Percentiles rank a stretch among this genome's conserved stretches.
phyloP scores from a whole-genome alignment of 2,888 invertebrate genomes.

The Coremacera marginata region DNA sequence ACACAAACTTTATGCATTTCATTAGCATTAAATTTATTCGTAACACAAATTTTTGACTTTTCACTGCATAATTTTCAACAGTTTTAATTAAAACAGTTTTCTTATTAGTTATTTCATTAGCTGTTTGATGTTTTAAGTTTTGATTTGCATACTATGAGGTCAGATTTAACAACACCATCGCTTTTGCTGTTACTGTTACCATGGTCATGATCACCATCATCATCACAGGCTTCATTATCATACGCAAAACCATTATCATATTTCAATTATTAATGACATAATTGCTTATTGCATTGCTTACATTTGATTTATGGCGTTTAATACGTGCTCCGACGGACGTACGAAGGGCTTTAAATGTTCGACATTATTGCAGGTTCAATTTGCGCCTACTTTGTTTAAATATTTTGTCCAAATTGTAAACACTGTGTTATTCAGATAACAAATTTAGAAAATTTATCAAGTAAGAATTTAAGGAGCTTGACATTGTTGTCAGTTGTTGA shows the following conservation, averaged over 20 bases:
- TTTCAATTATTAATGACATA: constrained; percentile 29
- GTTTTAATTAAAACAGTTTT: neutral
- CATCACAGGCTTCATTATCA: neutral
- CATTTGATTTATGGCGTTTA: constrained; percentile 21
- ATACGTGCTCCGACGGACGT: neutral
- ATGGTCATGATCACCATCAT: neutral
- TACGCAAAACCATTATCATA: constrained; percentile 4
- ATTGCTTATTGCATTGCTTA: constrained; percentile 21
- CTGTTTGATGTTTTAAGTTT: neutral
- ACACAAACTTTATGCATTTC: too few species aligned
- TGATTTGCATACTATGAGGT: neutral
- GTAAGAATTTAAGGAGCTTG: too few species aligned
- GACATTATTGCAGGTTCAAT: too few species aligned
- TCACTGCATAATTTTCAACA: constrained; percentile 2
- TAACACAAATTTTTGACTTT: neutral
- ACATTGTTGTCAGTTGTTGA: too few species aligned
- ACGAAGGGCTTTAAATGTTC: neutral
- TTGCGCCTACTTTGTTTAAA: too few species aligned
- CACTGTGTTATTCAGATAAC: too few species aligned
- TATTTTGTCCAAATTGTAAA: too few species aligned
- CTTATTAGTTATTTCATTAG: neutral
- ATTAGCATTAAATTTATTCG: too few species aligned
- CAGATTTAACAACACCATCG: neutral
- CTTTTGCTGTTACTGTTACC: neutral
- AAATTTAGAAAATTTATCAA: too few species aligned